A percentile compares a stretch with the other conserved stretches of the same genome.
These are phyloP conservation scores for Sebastes matsubarae DNA, from an alignment of 2,797 vertebrate species.

Conservation along the genomic window DNA sequence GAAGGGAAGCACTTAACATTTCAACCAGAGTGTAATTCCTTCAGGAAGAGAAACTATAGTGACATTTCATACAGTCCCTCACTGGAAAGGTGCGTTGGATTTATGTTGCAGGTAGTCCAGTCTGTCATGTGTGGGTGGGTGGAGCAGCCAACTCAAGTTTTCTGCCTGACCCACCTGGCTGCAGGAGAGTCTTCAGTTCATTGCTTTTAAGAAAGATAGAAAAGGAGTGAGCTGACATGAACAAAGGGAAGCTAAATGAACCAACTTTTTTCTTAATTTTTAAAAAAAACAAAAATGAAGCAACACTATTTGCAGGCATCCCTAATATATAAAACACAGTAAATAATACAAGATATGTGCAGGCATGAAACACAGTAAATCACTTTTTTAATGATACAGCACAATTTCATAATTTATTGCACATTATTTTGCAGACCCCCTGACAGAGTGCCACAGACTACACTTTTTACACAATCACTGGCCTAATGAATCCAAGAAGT, in stretches of 20 bases:
- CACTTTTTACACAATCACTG: too few relatives aligned
- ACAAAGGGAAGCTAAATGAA: neutral
- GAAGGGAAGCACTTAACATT: neutral
- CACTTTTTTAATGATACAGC: too few relatives aligned
- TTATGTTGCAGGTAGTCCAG: neutral
- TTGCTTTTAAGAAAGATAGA: neutral
- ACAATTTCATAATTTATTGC: too few relatives aligned
- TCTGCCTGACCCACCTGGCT: neutral
- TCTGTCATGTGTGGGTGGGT: neutral
- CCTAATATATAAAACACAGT: neutral
- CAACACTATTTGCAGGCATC: neutral
- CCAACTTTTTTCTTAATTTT: neutral
- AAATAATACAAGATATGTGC: neutral
- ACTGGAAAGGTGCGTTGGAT: neutral
- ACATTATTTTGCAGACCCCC: too few relatives aligned
- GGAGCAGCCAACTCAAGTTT: neutral
- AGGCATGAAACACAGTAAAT: too few relatives aligned
- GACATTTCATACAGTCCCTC: neutral
- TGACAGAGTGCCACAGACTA: too few relatives aligned
- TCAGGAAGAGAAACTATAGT: too few relatives aligned
- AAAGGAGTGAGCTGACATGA: neutral
- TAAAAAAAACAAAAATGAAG: neutral
- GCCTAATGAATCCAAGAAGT: too few relatives aligned
- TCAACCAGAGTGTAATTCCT: too few relatives aligned
- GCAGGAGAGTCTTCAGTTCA: neutral